Conservation (phyloP, 2,888 invertebrate species). For the Aphrophora alni region DNA sequence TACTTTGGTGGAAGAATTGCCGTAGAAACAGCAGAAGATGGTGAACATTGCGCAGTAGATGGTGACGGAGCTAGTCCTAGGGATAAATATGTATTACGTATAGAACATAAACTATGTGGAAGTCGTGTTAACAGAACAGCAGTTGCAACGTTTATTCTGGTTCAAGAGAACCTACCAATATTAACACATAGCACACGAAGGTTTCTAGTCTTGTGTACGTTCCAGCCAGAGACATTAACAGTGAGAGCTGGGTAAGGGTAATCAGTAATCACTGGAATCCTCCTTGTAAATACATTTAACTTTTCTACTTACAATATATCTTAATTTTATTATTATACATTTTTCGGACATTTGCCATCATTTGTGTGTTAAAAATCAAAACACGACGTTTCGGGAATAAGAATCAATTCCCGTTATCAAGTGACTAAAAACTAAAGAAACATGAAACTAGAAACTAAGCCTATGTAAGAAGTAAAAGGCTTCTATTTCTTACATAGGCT, state of each 20-base stretch:
- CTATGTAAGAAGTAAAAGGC: too few species aligned
- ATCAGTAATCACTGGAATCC: too few species aligned
- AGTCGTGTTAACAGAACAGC: conserved; percentile 74
- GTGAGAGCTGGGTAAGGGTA: conserved; percentile 71
- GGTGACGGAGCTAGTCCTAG: conserved; percentile 75
- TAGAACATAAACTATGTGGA: conserved; percentile 76
- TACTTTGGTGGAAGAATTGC: conserved; percentile 80
- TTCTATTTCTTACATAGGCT: too few species aligned
- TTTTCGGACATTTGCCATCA: too few species aligned
- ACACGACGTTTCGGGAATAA: too few species aligned
- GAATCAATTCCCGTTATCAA: too few species aligned
- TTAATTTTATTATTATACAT: too few species aligned
- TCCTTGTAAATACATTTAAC: too few species aligned
- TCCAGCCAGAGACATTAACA: conserved; percentile 81
- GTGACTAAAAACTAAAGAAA: too few species aligned
- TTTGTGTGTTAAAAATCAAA: too few species aligned
- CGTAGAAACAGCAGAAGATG: conserved; percentile 71
- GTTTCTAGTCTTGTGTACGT: conserved; percentile 81
- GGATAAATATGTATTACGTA: conserved; percentile 76
- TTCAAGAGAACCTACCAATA: conserved; percentile 83
- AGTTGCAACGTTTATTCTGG: conserved; percentile 81
- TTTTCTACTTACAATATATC: too few species aligned
- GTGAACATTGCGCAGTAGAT: conserved; percentile 73
- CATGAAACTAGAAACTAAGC: too few species aligned
- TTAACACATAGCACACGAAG: conserved; percentile 81